Conservation (phyloP, 2,888 invertebrate genomes). For the Toxonevra muliebris region DNA sequence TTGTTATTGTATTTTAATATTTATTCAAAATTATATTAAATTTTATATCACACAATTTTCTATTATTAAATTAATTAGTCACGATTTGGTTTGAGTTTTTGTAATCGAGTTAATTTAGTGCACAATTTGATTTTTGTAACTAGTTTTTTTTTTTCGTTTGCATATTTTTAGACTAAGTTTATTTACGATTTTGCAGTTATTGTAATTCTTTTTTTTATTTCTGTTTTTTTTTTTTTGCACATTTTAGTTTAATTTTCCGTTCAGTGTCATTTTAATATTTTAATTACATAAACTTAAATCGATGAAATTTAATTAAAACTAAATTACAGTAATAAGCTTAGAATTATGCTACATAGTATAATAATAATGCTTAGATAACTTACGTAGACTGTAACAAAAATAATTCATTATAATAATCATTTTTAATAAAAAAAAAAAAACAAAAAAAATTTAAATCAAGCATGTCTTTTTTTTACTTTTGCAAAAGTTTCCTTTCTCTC, state of each 20-base stretch:
- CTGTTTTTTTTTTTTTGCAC: too few species aligned
- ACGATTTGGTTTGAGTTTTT: neutral
- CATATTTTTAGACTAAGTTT: neutral
- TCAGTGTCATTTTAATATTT: too few species aligned
- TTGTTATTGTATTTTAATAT: slow-evolving; percentile 11
- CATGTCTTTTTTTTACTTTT: too few species aligned
- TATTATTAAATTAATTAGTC: slow-evolving; percentile 22
- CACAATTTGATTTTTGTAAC: slow-evolving; percentile 14
- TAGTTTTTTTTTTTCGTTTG: neutral
- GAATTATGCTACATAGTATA: too few species aligned
- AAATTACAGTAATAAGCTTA: neutral
- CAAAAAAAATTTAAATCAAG: too few species aligned
- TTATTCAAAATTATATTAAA: slow-evolving; percentile 11
- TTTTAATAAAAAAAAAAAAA: too few species aligned
- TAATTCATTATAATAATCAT: too few species aligned
- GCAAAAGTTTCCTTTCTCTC: too few species aligned
- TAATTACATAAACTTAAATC: too few species aligned
- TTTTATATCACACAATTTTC: slow-evolving; percentile 1
- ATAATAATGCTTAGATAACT: too few species aligned
- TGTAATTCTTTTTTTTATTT: neutral
- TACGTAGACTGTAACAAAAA: too few species aligned
- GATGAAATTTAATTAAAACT: neutral
- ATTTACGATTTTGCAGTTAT: neutral
- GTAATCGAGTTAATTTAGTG: slow-evolving; percentile 7
- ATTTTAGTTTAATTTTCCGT: too few species aligned